A percentile compares a stretch with the other conserved stretches of the same genome.
These are phyloP conservation scores for Hymenochirus boettgeri DNA, from an alignment of 2,113 vertebrate genomes.

Conservation along the genomic window DNA sequence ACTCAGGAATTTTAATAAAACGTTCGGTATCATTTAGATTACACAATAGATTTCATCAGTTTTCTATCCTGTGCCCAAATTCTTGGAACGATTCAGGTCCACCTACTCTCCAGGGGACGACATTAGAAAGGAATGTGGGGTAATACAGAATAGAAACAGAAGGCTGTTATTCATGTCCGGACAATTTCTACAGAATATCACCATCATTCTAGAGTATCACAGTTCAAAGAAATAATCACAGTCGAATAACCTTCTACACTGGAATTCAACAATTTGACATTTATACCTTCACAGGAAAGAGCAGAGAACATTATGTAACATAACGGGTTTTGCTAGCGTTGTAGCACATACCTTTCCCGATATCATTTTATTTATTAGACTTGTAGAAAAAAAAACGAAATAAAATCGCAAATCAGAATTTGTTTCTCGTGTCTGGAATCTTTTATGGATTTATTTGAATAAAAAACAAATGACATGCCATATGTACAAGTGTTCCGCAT, in stretches of 20 bases:
- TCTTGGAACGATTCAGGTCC: too few species aligned
- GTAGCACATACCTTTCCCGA: constrained; percentile 58
- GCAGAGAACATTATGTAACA: constrained; percentile 61
- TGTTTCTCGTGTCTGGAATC: not conserved
- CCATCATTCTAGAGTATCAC: not conserved
- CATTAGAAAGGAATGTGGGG: not conserved
- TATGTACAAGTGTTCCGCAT: too few species aligned
- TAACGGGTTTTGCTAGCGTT: constrained; percentile 57
- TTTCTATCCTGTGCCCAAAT: too few species aligned
- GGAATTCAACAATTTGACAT: constrained; percentile 55
- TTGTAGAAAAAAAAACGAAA: not conserved
- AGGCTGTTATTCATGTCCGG: not conserved
- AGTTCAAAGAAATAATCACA: constrained; percentile 2
- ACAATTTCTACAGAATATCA: not conserved
- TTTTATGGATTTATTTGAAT: too few species aligned
- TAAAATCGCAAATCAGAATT: not conserved
- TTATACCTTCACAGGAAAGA: constrained; percentile 58
- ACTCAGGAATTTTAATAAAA: too few species aligned
- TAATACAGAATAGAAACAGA: not conserved
- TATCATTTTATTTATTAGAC: constrained; percentile 48
- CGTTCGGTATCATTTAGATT: too few species aligned
- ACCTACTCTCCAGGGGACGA: too few species aligned
- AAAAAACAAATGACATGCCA: too few species aligned
- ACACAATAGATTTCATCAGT: too few species aligned
- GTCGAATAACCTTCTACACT: constrained; percentile 45